Evolutionary conservation across 2,113 vertebrate genomes (phyloP), one percentile per base, ranked within the genome.

Genomic region (Syngnathus scovelli): DNA sequence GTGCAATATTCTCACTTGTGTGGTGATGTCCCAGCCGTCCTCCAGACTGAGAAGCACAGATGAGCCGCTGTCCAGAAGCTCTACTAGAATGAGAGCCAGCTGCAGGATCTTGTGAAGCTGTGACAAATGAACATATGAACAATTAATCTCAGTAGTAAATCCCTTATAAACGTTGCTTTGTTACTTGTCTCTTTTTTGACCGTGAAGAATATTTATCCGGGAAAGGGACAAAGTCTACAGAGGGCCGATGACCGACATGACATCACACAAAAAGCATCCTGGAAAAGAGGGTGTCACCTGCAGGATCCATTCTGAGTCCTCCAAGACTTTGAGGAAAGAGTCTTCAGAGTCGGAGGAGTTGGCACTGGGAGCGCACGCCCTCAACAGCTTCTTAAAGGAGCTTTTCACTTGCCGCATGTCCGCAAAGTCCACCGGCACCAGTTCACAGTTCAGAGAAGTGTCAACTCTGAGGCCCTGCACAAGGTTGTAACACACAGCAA

Each of bases 21-120:
- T 92, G 41, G 95, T 98, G 78, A 98, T 93, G 84, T 99, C 97
- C 97, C 96, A 98, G 83, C 97, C 97, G 70, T 99, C 97, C 89
- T 99, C 97, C 84, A 99, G 90, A 88, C 96, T 95, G 84, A 99
- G 89, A 83, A 98, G 87, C 72, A 94, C 95, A 23, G 97, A 99
- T 54, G 96, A 98, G 67, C 97, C 95, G 63, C 90, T 93, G 85
- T 99, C 95, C 78, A 99, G 90, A 41, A 98, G 92, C 85, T 98
- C 95, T 72, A 95, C 94, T 71, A 95, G 87, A 77, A 95, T 90
- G 69, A 95, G 81, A 54, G 93, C 91, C 90, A 99, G 88, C 16
- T 98, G 95, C 90, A 99, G 81, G 83, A 98, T 89, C 87, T 94
- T 95, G 88, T 98, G 96, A 84, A 99, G 92, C 97, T 99, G 85